These are phyloP conservation scores for Lepas anatifera DNA, from an alignment of 2,888 invertebrate genomes.

Conservation along the genomic window DNA sequence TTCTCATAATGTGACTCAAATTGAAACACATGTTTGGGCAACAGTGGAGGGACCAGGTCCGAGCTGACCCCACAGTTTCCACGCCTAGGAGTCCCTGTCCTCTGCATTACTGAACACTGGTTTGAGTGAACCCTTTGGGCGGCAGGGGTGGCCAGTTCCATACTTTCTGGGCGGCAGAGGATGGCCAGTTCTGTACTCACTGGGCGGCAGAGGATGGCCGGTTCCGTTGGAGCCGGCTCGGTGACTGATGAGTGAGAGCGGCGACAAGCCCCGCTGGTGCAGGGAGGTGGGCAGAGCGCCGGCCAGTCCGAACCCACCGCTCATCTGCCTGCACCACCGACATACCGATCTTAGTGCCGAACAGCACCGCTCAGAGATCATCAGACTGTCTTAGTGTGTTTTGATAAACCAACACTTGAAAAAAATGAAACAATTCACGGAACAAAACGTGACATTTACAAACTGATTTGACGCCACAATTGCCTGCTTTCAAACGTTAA, in stretches of 20 bases:
- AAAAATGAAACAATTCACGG: too few relatives aligned
- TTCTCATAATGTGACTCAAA: background rate
- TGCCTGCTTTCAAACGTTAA: too few relatives aligned
- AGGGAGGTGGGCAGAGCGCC: background rate
- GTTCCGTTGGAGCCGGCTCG: too few relatives aligned
- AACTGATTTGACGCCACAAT: too few relatives aligned
- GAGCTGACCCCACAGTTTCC: too few relatives aligned
- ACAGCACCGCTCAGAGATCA: background rate
- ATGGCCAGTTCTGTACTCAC: background rate
- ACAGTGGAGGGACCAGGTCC: background rate
- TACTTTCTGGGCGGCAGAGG: background rate
- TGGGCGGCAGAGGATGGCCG: background rate
- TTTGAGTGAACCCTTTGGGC: background rate
- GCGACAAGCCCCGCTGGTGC: background rate
- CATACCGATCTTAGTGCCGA: too few relatives aligned
- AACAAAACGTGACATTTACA: too few relatives aligned
- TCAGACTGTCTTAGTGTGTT: too few relatives aligned
- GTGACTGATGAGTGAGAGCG: background rate
- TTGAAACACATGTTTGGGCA: background rate
- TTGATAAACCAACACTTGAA: too few relatives aligned
- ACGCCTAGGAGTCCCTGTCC: too few relatives aligned
- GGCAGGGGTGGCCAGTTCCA: background rate
- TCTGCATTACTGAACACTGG: background rate
- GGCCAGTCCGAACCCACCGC: background rate
- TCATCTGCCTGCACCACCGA: too few relatives aligned